Conservation (phyloP, 1,140 invertebrate species). For the Drosophila santomea region DNA sequence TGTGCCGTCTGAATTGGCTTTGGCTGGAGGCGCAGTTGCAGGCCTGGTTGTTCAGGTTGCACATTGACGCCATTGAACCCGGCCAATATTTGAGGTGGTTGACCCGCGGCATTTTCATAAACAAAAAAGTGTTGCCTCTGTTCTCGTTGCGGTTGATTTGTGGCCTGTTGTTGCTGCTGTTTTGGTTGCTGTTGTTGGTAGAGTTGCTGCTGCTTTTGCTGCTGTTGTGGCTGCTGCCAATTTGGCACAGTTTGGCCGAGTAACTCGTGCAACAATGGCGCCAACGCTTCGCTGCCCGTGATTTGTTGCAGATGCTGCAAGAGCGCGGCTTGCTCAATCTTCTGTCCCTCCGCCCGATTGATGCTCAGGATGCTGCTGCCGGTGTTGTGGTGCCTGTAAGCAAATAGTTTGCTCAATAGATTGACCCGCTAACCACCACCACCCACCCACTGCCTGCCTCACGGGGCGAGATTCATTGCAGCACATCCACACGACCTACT, state of each 20-base stretch:
- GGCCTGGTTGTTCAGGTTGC: conserved; percentile 42
- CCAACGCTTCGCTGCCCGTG: conserved; percentile 53
- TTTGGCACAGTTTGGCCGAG: conserved; percentile 71
- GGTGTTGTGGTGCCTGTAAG: conserved; percentile 39
- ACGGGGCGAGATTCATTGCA: neutral
- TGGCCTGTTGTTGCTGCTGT: conserved; percentile 21
- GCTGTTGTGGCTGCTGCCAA: conserved; percentile 52
- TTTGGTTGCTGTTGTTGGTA: conserved; percentile 39
- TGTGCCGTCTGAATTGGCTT: conserved; percentile 55
- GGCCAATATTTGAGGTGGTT: conserved; percentile 74
- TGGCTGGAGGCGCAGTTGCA: conserved; percentile 39
- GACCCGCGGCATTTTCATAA: conserved; percentile 63
- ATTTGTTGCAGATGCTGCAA: conserved; percentile 59
- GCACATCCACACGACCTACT: conserved; percentile 55
- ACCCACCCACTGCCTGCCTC: neutral
- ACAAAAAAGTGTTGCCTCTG: conserved; percentile 64
- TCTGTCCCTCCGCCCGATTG: conserved; percentile 46
- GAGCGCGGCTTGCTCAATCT: conserved; percentile 49
- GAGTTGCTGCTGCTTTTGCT: neutral
- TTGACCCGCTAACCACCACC: conserved; percentile 50
- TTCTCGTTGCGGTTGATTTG: conserved; percentile 18
- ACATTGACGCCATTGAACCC: conserved; percentile 76
- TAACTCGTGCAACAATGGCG: conserved; percentile 72
- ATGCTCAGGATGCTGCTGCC: conserved; percentile 30
- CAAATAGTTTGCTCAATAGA: conserved; percentile 51